Percentiles rank a stretch among this genome's conserved stretches.
Conservation (phyloP, 2,888 invertebrate genomes). For the Eupithecia exiguata region DNA sequence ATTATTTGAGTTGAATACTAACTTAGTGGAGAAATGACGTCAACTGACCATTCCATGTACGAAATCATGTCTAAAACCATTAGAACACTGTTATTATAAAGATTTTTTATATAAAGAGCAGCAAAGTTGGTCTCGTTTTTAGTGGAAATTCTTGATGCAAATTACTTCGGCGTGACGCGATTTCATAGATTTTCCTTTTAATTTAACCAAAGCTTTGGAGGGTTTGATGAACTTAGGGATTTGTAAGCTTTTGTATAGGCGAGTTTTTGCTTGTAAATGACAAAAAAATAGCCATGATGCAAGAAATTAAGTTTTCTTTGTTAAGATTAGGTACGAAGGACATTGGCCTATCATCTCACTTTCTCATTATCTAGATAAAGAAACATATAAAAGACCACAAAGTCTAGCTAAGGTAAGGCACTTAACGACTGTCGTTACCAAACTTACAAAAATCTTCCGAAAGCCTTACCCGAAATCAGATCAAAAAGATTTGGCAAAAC, state of each 20-base stretch:
- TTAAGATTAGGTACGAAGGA: not conserved
- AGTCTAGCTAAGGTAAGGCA: not conserved
- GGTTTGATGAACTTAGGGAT: slow-evolving; percentile 2
- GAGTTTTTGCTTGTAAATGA: not conserved
- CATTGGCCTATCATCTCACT: not conserved
- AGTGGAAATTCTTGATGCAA: not conserved
- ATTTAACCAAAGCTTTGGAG: slow-evolving; percentile 6
- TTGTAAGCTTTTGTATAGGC: not conserved
- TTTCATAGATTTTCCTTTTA: slow-evolving; percentile 18
- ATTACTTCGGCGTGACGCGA: not conserved
- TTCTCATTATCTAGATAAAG: not conserved
- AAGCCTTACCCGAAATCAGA: slow-evolving; percentile 15
- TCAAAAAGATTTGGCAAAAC: slow-evolving; percentile 24
- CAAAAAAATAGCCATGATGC: not conserved
- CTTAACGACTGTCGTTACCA: not conserved
- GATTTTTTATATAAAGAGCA: not conserved
- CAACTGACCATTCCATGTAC: not conserved
- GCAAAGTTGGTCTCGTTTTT: not conserved
- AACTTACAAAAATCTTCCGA: not conserved
- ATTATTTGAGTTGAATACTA: not conserved
- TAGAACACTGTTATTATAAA: not conserved
- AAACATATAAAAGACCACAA: not conserved
- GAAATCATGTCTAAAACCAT: not conserved
- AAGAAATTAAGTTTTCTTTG: not conserved
- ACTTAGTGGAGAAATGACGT: not conserved